Evolutionary conservation across 2,797 vertebrate species (phyloP), one percentile per base, ranked within the genome.

Genomic region (Arctocebus calabarensis): DNA sequence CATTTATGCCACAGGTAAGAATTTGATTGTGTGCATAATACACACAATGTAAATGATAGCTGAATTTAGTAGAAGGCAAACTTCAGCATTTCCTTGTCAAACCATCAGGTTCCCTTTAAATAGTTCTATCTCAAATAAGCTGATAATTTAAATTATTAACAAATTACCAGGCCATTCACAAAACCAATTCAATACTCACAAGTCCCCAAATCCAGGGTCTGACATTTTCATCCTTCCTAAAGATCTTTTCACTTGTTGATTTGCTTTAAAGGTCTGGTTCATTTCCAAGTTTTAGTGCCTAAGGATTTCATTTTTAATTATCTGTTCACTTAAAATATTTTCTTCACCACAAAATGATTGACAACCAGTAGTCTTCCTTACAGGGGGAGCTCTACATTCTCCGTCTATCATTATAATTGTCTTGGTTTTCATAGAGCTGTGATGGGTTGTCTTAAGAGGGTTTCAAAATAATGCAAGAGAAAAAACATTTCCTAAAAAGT

Each of bases 221-320:
- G n/a, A 29, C 3, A 43, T 13, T 43, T 86, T 48, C 57, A 5
- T 93, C 37, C 29, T 3, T 71, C 29, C 19, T 78, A 48, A 84
- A 78, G 55, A 70, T 68, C 34, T 96, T 73, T 25, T 64, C 61
- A 81, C 25, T 90, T 84, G 68, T 23, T 37, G 34, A n/a, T 91
- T 94, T 84, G 74, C 8, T 94, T n/a, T 48, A 73, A 90, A 93
- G 17, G 23, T 57, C 62, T 74, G 27, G 84, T 95, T 93, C 48
- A 40, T 37, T 23, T 94, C 34, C 37, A 90, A 52, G 61, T 89
- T 85, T 73, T 83, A 48, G 23, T 79, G 34, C 37, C 83, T 64
- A 81, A 71, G 82, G 32, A 77, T 84, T 97, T 93, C 66, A 61
- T 90, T 73, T 68, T 70, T 71, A 11, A 14, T 45, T 43, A 43